Conservation (phyloP, 2,113 vertebrate genomes). For the Okapia johnstoni region DNA sequence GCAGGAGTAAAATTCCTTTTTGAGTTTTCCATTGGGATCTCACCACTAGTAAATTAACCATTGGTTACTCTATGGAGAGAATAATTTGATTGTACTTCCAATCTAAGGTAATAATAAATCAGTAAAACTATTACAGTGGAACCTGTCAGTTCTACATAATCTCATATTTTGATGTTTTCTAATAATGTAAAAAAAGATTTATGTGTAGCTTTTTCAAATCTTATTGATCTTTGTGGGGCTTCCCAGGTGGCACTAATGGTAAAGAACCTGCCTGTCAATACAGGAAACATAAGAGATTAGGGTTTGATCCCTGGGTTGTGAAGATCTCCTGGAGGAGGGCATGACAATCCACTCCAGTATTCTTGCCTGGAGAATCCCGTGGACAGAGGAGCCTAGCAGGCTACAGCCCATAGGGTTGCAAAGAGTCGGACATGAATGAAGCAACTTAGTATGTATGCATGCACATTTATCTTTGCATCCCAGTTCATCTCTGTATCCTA, state of each 20-base stretch:
- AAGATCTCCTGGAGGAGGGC: background rate
- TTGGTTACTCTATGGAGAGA: background rate
- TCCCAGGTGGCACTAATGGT: background rate
- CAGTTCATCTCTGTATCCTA: background rate
- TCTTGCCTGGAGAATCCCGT: background rate
- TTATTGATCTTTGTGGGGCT: background rate
- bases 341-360: background rate
- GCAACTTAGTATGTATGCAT: background rate
- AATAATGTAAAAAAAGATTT: background rate
- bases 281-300: background rate
- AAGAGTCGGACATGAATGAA: background rate
- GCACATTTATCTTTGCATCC: background rate
- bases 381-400: background rate
- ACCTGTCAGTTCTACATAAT: background rate
- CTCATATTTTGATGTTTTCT: conserved; percentile 10
- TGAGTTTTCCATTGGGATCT: background rate
- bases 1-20: background rate
- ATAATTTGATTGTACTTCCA: background rate
- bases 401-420: background rate
- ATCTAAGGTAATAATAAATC: background rate
- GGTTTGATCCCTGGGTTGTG: background rate
- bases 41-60: background rate
- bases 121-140: background rate
- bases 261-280: background rate
- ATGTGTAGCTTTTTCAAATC: background rate